Percentiles rank a stretch among this genome's conserved stretches.
These are phyloP conservation scores for Bombus polaris DNA, from an alignment of 1,140 invertebrate species.

Conservation along the genomic window DNA sequence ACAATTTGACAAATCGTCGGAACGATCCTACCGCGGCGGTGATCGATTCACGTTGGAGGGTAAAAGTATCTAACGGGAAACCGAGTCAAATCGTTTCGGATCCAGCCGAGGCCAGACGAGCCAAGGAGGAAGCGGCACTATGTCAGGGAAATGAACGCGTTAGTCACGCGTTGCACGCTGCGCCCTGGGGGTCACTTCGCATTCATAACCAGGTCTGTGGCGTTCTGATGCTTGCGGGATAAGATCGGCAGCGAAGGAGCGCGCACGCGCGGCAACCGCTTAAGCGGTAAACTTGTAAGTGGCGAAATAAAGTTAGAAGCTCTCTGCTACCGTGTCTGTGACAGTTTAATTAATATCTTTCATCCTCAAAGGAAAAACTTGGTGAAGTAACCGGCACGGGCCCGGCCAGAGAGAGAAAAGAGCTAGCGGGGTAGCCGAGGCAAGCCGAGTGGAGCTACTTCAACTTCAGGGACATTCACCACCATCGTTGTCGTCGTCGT, in stretches of 20 bases:
- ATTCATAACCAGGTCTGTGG: constrained; percentile 31
- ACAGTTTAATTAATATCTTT: constrained; percentile 83
- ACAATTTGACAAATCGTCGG: neutral
- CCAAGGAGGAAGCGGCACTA: too few species aligned
- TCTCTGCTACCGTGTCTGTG: constrained; percentile 77
- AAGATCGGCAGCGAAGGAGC: neutral
- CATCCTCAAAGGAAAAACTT: constrained; percentile 81
- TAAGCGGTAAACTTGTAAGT: constrained; percentile 81
- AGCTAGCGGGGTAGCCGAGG: constrained; percentile 63
- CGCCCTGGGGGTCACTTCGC: constrained; percentile 11
- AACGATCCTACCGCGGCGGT: neutral
- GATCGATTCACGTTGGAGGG: neutral
- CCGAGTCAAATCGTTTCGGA: too few species aligned
- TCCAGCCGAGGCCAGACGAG: too few species aligned
- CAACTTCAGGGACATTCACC: constrained; percentile 71
- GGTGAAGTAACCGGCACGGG: constrained; percentile 74
- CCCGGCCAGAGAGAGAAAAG: constrained; percentile 4
- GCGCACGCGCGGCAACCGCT: constrained; percentile 21
- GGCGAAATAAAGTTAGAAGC: constrained; percentile 80
- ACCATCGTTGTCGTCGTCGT: constrained; percentile 30
- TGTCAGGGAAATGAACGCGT: constrained; percentile 19
- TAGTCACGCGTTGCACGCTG: constrained; percentile 31
- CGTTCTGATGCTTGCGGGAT: neutral
- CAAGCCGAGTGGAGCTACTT: constrained; percentile 75
- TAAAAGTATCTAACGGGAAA: neutral